Evolutionary conservation across 1,140 invertebrate genomes (phyloP), one percentile per base, ranked within the genome.

Genomic region (Drosophila gunungcola): DNA sequence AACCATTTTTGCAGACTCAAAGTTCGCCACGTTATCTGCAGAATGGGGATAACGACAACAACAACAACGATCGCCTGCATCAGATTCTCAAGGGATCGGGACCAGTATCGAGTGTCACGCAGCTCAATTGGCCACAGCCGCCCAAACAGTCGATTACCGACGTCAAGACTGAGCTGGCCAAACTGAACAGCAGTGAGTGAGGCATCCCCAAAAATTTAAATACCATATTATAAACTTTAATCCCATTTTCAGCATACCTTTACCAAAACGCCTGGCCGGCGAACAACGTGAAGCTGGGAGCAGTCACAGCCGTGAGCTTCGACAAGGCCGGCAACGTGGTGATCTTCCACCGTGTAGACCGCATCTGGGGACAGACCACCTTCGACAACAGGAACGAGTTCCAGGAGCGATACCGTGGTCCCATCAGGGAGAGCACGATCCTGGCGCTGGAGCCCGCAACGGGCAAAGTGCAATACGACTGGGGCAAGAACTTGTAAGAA

Each of bases 301-400:
- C 98, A 92, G 95, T 98, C 21, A 95, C 96, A 6, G 97, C 96
- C 38, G 95, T 98, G 0, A 95, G 96, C 16, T 93, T 97, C 13
- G 96, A 97, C 92, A 93, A 93, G 3, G 77, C 93, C 54, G 97
- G 96, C 11, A 95, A 96, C 77, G 93, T 98, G 16, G 95, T 96
- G 34, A 94, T 98, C 16, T 98, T 99, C 86, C 97, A 98, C 92
- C 94, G 98, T 80, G 96, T 95, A 4, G 91, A 94, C 56, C 93
- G 96, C 73, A 90, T 95, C 3, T 99, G 98, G 98, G 93, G 93
- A 74, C 84, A 69, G 10, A 91, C 86, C 7, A 95, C 96, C 21
- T 98, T 97, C 86, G 93, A 94, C 57, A 68, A 76, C 1, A 80
- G 92, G 4, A 95, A 97, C 91, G 92, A 93, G 1, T 96, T 94